Conservation (phyloP, 2,113 vertebrate species). For the Bubalus kerabau region DNA sequence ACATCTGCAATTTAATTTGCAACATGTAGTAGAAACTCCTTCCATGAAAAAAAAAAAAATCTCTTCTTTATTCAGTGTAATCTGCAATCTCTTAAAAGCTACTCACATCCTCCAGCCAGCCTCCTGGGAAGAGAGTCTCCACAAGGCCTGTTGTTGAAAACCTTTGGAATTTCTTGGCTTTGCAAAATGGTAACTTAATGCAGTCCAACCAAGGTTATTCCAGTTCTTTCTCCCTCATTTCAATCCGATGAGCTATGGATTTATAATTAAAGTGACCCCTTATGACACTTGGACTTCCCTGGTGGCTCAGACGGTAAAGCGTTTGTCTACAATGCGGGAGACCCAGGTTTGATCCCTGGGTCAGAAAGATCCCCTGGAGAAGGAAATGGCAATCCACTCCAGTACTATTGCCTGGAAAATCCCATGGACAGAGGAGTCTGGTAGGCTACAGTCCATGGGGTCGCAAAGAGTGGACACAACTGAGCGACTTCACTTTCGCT, state of each 20-base stretch:
- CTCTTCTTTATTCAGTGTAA: conserved; percentile 54
- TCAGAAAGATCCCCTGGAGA: no score
- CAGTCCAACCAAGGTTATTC: conserved; percentile 68
- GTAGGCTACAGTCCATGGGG: no score
- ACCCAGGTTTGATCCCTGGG: no score
- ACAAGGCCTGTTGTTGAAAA: conserved; percentile 34
- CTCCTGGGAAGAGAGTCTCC: neutral
- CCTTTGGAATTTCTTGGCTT: conserved; percentile 13
- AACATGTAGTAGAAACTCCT: conserved; percentile 39
- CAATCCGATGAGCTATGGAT: conserved; percentile 58
- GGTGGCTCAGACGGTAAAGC: no score
- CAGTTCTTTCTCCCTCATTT: conserved; percentile 65
- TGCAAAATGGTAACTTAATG: conserved; percentile 48
- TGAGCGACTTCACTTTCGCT: no score
- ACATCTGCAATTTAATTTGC: conserved; percentile 71
- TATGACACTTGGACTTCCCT: neutral
- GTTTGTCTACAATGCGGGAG: no score
- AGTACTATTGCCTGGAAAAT: no score
- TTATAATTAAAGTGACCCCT: conserved; percentile 74
- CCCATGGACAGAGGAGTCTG: no score
- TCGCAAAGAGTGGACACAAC: fast-evolving
- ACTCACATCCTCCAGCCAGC: neutral
- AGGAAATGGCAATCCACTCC: no score
- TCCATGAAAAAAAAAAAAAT: conserved; percentile 55
- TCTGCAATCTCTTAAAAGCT: conserved; percentile 57